Evolutionary conservation across 2,113 vertebrate genomes (phyloP).

Genomic region (Crotophaga sulcirostris): DNA sequence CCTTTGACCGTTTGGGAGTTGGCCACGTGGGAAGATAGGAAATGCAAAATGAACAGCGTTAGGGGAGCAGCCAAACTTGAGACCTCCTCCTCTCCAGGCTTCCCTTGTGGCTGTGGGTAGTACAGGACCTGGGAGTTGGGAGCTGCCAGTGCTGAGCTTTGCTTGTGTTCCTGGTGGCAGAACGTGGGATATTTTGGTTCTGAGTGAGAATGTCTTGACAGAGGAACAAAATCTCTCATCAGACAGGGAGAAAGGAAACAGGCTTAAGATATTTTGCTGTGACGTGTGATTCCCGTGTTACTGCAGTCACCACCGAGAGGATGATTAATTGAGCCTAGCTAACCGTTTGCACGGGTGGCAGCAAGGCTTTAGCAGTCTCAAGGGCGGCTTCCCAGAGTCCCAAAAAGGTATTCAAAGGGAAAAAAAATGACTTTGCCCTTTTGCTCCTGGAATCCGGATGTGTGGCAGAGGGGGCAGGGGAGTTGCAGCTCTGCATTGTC

Average conservation of each 20-base stretch:
- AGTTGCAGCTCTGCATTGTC: slow-evolving; percentile 24
- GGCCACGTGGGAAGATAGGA: background rate
- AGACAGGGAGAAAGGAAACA: background rate
- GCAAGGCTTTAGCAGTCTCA: slow-evolving; percentile 19
- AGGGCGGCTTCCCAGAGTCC: slow-evolving; percentile 29
- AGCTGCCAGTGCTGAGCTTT: background rate
- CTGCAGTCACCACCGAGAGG: background rate
- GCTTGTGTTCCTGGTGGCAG: background rate
- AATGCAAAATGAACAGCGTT: background rate
- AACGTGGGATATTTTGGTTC: background rate
- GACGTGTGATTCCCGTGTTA: background rate
- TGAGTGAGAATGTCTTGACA: background rate
- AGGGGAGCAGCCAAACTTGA: background rate
- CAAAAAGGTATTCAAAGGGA: background rate
- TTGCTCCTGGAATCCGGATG: slow-evolving; percentile 69
- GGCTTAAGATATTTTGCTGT: background rate
- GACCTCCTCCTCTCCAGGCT: background rate
- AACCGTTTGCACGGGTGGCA: background rate
- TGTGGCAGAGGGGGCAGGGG: slow-evolving; percentile 45
- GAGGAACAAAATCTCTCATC: background rate
- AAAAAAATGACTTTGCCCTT: slow-evolving; percentile 51
- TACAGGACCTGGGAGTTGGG: rapidly evolving
- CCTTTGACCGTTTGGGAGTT: background rate
- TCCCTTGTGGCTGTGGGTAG: background rate
- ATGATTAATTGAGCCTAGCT: background rate